A percentile compares a stretch with the other conserved stretches of the same genome.
Conservation (phyloP, 2,113 vertebrate genomes). For the Mobula hypostoma region DNA sequence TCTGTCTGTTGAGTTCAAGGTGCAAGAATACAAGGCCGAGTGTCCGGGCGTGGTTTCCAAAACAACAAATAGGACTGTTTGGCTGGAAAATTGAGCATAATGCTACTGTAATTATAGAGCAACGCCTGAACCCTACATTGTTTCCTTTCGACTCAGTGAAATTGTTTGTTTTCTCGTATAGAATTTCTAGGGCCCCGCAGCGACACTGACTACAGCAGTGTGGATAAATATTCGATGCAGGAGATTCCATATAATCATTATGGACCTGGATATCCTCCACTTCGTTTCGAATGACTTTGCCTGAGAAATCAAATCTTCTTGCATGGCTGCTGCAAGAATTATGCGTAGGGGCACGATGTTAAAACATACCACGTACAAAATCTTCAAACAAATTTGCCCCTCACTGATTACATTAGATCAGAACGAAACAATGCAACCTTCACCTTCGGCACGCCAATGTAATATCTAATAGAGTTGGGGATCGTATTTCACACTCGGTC, state of each 20-base stretch:
- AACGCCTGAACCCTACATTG: no score
- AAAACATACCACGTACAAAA: neutral
- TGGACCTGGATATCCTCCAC: neutral
- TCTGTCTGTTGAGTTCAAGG: neutral
- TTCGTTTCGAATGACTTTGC: neutral
- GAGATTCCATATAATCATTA: neutral
- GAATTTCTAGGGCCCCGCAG: neutral
- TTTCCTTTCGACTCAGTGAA: neutral
- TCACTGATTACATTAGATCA: neutral
- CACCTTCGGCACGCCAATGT: no score
- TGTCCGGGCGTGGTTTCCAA: neutral
- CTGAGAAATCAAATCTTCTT: neutral
- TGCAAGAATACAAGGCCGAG: neutral
- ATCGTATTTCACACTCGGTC: no score
- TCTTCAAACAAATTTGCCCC: no score
- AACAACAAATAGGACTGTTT: neutral
- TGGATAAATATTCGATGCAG: neutral
- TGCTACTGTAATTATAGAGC: no score
- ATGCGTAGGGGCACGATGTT: neutral
- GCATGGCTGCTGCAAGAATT: neutral
- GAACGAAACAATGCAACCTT: neutral
- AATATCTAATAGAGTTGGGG: neutral
- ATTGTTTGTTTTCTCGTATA: no score
- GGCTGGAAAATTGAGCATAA: no score
- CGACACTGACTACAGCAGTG: neutral